Evolutionary conservation across 2,888 invertebrate species (phyloP).

Genomic region (Ormyrus labotus): DNA sequence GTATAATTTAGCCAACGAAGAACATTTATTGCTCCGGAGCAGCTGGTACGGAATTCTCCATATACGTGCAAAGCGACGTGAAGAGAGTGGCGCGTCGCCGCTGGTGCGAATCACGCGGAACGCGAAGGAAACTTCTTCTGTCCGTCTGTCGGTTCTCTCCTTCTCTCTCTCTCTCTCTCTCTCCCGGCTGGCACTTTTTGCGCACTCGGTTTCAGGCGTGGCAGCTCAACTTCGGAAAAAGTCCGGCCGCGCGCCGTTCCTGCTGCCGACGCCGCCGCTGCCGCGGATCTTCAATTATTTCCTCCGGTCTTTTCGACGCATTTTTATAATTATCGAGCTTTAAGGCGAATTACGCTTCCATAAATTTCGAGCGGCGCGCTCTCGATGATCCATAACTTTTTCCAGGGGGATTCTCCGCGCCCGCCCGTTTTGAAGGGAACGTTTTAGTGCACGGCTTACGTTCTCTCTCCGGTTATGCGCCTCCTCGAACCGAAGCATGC

Average conservation of each 20-base stretch:
- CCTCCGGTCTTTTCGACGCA: background rate
- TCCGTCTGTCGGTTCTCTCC: background rate
- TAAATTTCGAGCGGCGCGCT: slow-evolving; percentile 21
- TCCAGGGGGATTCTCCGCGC: background rate
- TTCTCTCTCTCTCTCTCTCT: too few species aligned
- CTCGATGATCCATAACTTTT: background rate
- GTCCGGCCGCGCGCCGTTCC: background rate
- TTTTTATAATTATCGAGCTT: slow-evolving; percentile 44
- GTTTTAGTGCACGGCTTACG: slow-evolving; percentile 10
- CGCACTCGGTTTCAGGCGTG: slow-evolving; percentile 38
- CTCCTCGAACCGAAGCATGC: background rate
- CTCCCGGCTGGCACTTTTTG: slow-evolving; percentile 18
- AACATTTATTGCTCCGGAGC: too few species aligned
- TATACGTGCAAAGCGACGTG: too few species aligned
- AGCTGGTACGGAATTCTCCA: too few species aligned
- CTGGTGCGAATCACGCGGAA: slow-evolving; percentile 13
- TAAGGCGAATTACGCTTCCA: slow-evolving; percentile 46
- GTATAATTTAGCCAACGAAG: too few species aligned
- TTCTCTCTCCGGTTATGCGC: slow-evolving; percentile 1
- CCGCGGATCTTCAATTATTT: slow-evolving; percentile 45
- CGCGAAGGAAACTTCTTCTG: slow-evolving; percentile 16
- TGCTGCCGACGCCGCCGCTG: background rate
- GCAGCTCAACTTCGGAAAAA: slow-evolving; percentile 13
- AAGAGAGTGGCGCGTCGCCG: background rate
- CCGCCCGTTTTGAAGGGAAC: slow-evolving; percentile 9